Evolutionary conservation across 2,888 invertebrate genomes (phyloP), one percentile per base, ranked within the genome.

Genomic region (Lycia hirtaria): DNA sequence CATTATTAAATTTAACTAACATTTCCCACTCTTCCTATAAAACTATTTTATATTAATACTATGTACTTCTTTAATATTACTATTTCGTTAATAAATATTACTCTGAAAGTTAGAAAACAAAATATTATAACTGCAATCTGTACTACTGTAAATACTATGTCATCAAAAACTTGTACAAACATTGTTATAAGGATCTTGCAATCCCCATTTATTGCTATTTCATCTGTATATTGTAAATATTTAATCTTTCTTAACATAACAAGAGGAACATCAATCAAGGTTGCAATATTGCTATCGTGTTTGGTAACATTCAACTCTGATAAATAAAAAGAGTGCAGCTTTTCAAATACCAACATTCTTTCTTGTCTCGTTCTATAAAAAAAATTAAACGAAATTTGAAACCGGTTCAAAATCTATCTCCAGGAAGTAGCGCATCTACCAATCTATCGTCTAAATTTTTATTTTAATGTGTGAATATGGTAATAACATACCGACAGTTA

Each of bases 41-140:
- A 88, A 84, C 88, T 64, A 92, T 93, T 93, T 93, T 93, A 93
- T 93, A 93, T 90, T 93, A n/a, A 92, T 93, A 92, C 92, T 93
- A 92, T 93, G 92, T 93, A 87, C 19, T 51, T 51, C 52, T 92
- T 89, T 85, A 93, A 92, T 73, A 83, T 89, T 90, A 93, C 79
- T 64, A 58, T 52, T 59, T 56, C 71, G 92, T 93, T 92, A 92
- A 93, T 93, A 93, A 93, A 93, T 93, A 93, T 91, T 93, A 85
- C 91, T 92, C 92, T 93, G 88, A 89, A 93, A 92, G 93, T 93
- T 93, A 93, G 89, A 89, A 93, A 92, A 92, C 86, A 90, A 92
- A 92, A 92, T 89, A 89, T 81, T 81, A 79, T 81, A 89, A 88
- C 85, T 86, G 88, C 80, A 80, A 83, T 85, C 85, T 89, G 88